phyloP scores from a whole-genome alignment of 2,797 vertebrate species.

The Alosa sapidissima region DNA sequence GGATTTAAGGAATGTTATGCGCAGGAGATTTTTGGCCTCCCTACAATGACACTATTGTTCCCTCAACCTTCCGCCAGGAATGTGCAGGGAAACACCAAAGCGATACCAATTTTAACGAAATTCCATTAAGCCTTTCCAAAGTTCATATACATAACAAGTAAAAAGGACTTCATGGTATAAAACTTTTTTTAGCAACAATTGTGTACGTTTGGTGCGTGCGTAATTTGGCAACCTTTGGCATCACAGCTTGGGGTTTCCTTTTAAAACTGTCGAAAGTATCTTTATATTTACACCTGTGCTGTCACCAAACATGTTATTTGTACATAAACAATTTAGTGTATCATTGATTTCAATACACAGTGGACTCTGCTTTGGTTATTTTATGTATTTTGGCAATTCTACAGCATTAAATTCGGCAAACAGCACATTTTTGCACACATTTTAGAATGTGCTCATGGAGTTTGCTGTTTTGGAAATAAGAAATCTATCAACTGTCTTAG shows the following conservation, averaged over 20 bases:
- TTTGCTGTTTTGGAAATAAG: neutral
- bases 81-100: constrained; percentile 37
- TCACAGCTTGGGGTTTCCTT: constrained; percentile 20
- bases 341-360: neutral
- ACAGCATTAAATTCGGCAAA: neutral
- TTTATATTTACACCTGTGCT: neutral
- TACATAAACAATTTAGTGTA: neutral
- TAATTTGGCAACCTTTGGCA: constrained; percentile 18
- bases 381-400: neutral
- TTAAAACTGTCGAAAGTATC: neutral
- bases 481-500: neutral
- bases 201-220: neutral
- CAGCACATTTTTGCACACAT: neutral
- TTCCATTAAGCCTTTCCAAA: neutral
- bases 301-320: neutral
- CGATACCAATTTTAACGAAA: neutral
- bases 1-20: constrained; percentile 72
- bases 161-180: neutral
- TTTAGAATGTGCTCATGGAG: neutral
- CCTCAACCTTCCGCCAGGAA: constrained; percentile 28
- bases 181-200: neutral
- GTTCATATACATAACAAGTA: neutral
- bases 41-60: constrained; percentile 84
- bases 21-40: constrained; percentile 58
- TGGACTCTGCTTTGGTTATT: too few relatives aligned